Conservation (phyloP, 1,140 invertebrate genomes). For the Chrysopa pallens region DNA sequence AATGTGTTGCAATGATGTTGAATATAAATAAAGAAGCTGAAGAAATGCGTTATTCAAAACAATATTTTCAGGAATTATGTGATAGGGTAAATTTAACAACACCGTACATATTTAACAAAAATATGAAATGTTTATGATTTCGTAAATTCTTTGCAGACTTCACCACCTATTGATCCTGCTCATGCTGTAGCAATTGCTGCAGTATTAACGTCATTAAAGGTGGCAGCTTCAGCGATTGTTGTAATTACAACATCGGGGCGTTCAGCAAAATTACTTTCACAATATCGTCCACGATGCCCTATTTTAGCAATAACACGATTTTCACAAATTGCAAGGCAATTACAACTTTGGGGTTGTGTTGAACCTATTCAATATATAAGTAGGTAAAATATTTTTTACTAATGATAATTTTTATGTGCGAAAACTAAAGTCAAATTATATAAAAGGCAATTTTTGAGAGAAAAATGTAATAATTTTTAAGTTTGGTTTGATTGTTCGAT, state of each 20-base stretch:
- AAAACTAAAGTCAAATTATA: too few relatives aligned
- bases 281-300: slow-evolving; percentile 50
- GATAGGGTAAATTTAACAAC: slow-evolving; percentile 14
- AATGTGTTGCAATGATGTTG: slow-evolving; percentile 21
- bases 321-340: slow-evolving; percentile 42
- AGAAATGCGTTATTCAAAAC: slow-evolving; percentile 40
- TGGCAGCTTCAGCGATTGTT: slow-evolving; percentile 49
- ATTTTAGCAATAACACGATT: slow-evolving; percentile 54
- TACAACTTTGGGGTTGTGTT: slow-evolving; percentile 49
- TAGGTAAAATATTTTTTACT: slow-evolving; percentile 22
- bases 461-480: too few relatives aligned
- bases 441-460: too few relatives aligned
- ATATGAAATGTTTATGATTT: slow-evolving; percentile 20
- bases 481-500: too few relatives aligned
- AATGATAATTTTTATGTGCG: too few relatives aligned
- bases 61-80: slow-evolving; percentile 33
- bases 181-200: slow-evolving; percentile 58
- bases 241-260: slow-evolving; percentile 54
- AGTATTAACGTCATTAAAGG: slow-evolving; percentile 48
- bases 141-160: slow-evolving; percentile 11
- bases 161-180: slow-evolving; percentile 36
- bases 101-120: slow-evolving; percentile 6
- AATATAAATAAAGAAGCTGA: slow-evolving; percentile 40
- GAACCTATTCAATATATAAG: slow-evolving; percentile 45
- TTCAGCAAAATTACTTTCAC: slow-evolving; percentile 45